These are phyloP conservation scores for Chaenodraco wilsoni DNA, from an alignment of 2,797 vertebrate species.

Conservation along the genomic window DNA sequence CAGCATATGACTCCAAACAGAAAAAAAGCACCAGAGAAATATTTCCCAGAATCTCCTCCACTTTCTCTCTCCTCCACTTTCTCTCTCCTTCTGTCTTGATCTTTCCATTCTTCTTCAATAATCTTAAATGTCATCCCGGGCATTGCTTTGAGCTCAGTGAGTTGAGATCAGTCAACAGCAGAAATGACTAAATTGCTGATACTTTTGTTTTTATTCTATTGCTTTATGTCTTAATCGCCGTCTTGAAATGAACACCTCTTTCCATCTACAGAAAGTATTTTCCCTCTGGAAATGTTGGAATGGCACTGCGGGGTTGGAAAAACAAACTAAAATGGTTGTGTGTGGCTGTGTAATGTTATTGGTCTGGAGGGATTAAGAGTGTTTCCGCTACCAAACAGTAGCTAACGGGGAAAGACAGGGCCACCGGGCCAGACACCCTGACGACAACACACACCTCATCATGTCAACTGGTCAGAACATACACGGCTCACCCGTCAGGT, in stretches of 20 bases:
- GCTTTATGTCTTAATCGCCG: conserved; percentile 53
- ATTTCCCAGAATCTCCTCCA: conserved; percentile 26
- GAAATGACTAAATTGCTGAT: conserved; percentile 57
- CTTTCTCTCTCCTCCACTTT: conserved; percentile 24
- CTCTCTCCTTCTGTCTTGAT: conserved; percentile 8
- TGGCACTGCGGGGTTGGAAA: conserved; percentile 74
- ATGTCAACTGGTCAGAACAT: conserved; percentile 52
- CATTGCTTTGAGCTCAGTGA: conserved; percentile 34
- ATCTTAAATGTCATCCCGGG: conserved; percentile 45
- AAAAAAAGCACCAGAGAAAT: conserved; percentile 44
- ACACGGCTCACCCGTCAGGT: conserved; percentile 62
- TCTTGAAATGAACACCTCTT: conserved; percentile 75
- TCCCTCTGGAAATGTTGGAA: conserved; percentile 77
- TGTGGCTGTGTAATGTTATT: conserved; percentile 74
- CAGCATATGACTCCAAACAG: conserved; percentile 43
- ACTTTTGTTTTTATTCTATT: conserved; percentile 53
- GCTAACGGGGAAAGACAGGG: conserved; percentile 67
- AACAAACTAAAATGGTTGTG: conserved; percentile 71
- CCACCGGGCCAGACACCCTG: conserved; percentile 70
- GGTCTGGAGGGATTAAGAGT: conserved; percentile 67
- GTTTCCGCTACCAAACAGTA: conserved; percentile 75
- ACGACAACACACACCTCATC: conserved; percentile 63
- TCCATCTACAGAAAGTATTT: conserved; percentile 77
- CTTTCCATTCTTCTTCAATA: conserved; percentile 26
- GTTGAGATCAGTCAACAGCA: conserved; percentile 36